These are phyloP conservation scores for Cinclus mexicanus DNA, from an alignment of 2,113 vertebrate species.

Conservation along the genomic window DNA sequence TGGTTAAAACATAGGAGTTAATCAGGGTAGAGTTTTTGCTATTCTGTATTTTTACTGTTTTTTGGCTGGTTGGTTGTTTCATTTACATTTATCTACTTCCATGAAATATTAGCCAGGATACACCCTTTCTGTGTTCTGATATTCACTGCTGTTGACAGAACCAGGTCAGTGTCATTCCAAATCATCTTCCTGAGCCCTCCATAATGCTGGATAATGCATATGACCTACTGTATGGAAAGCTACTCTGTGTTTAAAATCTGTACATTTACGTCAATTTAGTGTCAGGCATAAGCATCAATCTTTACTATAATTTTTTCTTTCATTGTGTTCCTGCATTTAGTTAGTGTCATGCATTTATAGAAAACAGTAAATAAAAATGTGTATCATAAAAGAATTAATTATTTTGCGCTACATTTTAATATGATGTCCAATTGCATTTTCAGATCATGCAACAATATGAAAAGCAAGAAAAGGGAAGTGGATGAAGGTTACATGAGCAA, in stretches of 20 bases:
- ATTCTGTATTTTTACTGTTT: neutral
- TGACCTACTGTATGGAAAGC: neutral
- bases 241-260: neutral
- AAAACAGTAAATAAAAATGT: neutral
- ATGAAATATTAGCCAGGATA: neutral
- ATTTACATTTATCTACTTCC: neutral
- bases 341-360: neutral
- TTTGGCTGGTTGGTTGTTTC: neutral
- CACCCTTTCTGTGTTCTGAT: neutral
- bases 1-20: neutral
- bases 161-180: conserved; percentile 28
- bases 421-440: neutral
- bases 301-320: neutral
- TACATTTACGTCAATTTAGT: neutral
- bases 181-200: conserved; percentile 15
- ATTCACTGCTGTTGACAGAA: conserved; percentile 44
- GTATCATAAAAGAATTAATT: neutral
- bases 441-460: neutral
- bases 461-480: neutral
- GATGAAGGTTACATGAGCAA: neutral
- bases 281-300: neutral
- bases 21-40: neutral
- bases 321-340: neutral
- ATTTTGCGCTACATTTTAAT: neutral
- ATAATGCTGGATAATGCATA: neutral